phyloP scores from a whole-genome alignment of 1,140 invertebrate genomes.

The Pseudachorutes palmiensis region DNA sequence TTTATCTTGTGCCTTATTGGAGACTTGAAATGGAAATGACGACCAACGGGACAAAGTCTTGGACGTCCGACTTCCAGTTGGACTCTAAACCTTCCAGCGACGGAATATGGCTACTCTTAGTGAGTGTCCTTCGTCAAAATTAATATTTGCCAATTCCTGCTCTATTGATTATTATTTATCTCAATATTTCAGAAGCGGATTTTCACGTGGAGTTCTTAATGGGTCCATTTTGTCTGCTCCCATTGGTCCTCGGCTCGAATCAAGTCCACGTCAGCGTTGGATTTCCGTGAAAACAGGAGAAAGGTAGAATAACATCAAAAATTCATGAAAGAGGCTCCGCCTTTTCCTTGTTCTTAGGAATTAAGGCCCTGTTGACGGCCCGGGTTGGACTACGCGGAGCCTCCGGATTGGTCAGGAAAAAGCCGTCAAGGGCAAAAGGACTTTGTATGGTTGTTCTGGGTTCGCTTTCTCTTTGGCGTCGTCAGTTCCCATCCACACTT shows the following conservation, averaged over 20 bases:
- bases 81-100: too few species aligned
- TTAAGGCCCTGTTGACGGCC: not conserved
- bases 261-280: not conserved
- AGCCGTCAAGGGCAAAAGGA: not conserved
- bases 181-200: too few species aligned
- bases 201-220: too few species aligned
- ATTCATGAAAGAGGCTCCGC: slow-evolving; percentile 1
- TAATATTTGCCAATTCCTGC: too few species aligned
- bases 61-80: not conserved
- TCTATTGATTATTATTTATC: too few species aligned
- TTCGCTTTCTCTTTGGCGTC: not conserved
- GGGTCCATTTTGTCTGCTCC: too few species aligned
- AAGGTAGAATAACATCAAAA: not conserved
- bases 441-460: not conserved
- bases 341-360: slow-evolving; percentile 5
- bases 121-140: too few species aligned
- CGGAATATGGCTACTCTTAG: too few species aligned
- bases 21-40: too few species aligned
- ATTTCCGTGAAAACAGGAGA: not conserved
- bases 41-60: too few species aligned
- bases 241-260: not conserved
- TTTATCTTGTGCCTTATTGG: too few species aligned
- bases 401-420: not conserved
- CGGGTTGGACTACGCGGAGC: not conserved
- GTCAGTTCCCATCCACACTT: not conserved